A percentile compares a stretch with the other conserved stretches of the same genome.
These are phyloP conservation scores for Pluvialis apricaria DNA, from an alignment of 2,113 vertebrate genomes.

Conservation along the genomic window DNA sequence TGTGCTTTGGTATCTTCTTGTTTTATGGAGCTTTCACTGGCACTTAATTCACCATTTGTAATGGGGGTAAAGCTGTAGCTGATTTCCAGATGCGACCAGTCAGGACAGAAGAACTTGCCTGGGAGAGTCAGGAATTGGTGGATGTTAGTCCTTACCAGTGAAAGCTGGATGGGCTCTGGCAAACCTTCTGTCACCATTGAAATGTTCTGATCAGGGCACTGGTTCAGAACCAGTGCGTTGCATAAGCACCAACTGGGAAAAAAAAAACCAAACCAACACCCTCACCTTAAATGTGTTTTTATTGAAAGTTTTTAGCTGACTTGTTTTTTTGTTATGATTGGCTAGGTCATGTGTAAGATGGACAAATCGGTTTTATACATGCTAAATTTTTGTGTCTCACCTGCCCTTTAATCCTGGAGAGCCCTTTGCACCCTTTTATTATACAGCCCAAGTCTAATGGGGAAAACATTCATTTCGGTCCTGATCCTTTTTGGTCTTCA, in stretches of 20 bases:
- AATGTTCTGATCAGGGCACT: neutral
- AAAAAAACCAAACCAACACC: neutral
- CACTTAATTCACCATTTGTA: neutral
- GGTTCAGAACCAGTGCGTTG: neutral
- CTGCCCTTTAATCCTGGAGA: neutral
- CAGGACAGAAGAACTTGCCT: neutral
- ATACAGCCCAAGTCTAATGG: neutral
- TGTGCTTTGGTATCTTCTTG: neutral
- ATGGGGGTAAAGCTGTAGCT: neutral
- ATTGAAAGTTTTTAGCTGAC: neutral
- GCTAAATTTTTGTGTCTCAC: neutral
- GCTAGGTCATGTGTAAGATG: neutral
- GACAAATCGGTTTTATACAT: neutral
- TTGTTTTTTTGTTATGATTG: neutral
- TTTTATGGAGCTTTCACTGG: neutral
- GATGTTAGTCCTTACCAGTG: neutral
- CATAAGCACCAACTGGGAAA: neutral
- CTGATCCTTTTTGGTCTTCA: neutral
- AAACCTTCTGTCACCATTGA: neutral
- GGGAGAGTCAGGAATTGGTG: accelerated
- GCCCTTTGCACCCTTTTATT: neutral
- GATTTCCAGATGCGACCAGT: neutral
- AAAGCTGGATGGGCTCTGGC: neutral
- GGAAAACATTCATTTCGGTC: neutral
- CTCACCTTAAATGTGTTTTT: neutral